Conservation (phyloP, 2,113 vertebrate species). For the Zonotrichia leucophrys region DNA sequence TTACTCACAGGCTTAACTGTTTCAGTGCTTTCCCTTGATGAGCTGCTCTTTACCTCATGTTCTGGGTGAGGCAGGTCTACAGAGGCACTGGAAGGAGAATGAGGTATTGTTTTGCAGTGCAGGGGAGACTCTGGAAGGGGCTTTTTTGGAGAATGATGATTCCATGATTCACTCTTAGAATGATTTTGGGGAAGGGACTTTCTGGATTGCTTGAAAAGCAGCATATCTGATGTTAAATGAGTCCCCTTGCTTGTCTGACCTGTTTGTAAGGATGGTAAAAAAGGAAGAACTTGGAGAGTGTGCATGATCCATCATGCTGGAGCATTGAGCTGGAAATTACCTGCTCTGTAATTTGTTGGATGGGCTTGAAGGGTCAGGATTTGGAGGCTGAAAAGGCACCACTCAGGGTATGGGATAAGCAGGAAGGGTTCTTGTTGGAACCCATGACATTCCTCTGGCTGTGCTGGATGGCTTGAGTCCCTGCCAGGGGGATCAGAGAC, state of each 20-base stretch:
- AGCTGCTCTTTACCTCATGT: not conserved
- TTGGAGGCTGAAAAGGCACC: not conserved
- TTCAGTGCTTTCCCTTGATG: not conserved
- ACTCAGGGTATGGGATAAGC: not conserved
- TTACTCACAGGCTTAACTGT: not conserved
- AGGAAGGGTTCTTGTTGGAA: not conserved
- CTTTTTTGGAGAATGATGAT: not conserved
- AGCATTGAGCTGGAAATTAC: not conserved
- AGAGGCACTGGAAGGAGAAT: not conserved
- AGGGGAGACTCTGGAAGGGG: not conserved
- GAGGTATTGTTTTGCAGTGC: not conserved
- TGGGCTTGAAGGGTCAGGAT: not conserved
- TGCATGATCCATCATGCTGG: accelerated
- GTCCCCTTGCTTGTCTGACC: not conserved
- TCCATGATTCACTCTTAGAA: not conserved
- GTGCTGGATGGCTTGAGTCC: too few relatives aligned
- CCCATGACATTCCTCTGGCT: too few relatives aligned
- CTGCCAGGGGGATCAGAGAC: too few relatives aligned
- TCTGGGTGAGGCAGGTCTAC: not conserved
- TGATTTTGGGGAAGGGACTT: not conserved
- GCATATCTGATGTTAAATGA: not conserved
- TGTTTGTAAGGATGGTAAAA: not conserved
- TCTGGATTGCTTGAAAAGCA: not conserved
- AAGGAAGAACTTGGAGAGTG: not conserved
- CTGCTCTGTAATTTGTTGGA: not conserved